Base-by-base conservation (phyloP, 2,113 vertebrate genomes). In the Channa maculata region DNA sequence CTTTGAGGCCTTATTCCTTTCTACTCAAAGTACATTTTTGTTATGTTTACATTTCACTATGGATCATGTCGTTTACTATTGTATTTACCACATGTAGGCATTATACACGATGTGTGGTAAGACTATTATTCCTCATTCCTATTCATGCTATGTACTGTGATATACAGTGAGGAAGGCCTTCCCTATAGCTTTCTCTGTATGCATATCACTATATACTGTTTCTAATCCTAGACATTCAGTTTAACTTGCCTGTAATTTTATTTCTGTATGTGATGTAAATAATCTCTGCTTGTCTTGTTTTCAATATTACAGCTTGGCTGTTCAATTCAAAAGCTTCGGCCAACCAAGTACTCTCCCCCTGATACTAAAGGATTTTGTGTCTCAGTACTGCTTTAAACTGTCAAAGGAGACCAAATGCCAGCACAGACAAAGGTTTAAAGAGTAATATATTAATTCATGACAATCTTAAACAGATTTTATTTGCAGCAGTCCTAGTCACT, bases 251-350 rank as follows among this genome's bases (percentile, higher is more conserved):
- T 60, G 9, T 37, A 51, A 59, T 44, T 75, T 39, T 55, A 13
- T 69, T 58, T 13, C 53, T 69, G 5, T n/a, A 51, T 39, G 14
- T 46, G 33, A 78, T 46, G 6, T 73, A 64, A 80, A 62, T 63
- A 6, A 54, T 24, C 60, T 68, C 44, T 76, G 33, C 52, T 73
- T 75, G 8, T 80, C 24, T 75, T 51, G 71, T 52, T 74, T 43
- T 75, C 15, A 44, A 15, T 75, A 55, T 79, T 8, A 3, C 79
- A 97, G 96, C 34, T 76, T 97, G 82, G 92, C 87, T 3, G 71
- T 34, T 51, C 84, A 84, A 80, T 88, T 96, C 73, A 77, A 49
- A 67, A 91, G 67, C 67, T 61, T 1, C 0, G 87, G 75, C 57
- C 45, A 68, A 12, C 62, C 79, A 46, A 83, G 59, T 1, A n/a